These are phyloP conservation scores for Drosophila lutescens DNA, from an alignment of 2,888 invertebrate species.

Conservation along the genomic window DNA sequence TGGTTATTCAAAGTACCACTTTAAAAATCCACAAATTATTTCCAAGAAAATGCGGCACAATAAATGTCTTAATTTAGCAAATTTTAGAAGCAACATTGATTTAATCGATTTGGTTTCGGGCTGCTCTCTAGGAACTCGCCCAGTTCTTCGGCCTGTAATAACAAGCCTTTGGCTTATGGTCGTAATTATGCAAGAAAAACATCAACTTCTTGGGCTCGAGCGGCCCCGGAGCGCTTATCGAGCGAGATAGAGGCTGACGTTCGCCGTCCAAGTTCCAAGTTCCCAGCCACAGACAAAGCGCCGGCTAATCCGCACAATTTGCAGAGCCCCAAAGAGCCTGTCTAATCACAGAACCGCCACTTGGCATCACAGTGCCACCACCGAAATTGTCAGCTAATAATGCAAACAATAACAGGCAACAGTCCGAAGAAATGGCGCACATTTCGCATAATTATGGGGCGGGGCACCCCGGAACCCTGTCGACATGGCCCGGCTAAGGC, in stretches of 20 bases:
- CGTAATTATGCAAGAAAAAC: conserved; percentile 56
- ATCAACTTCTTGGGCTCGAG: conserved; percentile 48
- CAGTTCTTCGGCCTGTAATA: conserved; percentile 58
- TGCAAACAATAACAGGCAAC: conserved; percentile 64
- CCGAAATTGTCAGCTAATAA: conserved; percentile 74
- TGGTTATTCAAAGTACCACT: not conserved
- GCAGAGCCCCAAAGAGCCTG: conserved; percentile 26
- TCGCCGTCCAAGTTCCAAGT: conserved; percentile 17
- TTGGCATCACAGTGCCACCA: conserved; percentile 40
- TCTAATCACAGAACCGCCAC: conserved; percentile 45
- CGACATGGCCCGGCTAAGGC: conserved; percentile 62
- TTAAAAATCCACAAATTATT: not conserved
- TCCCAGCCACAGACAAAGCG: conserved; percentile 56
- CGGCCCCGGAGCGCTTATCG: conserved; percentile 57
- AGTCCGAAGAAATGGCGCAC: conserved; percentile 52
- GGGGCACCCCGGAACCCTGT: not conserved
- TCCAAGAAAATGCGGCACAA: not conserved
- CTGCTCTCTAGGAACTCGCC: conserved; percentile 19
- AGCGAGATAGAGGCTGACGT: conserved; percentile 24
- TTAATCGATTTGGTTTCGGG: conserved; percentile 31
- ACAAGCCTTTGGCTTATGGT: conserved; percentile 51
- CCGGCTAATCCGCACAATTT: conserved; percentile 60
- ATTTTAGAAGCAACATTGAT: conserved; percentile 10
- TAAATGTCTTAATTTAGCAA: conserved; percentile 3
- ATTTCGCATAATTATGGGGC: conserved; percentile 62